phyloP scores from a whole-genome alignment of 2,113 vertebrate species.

The Isurus oxyrinchus region DNA sequence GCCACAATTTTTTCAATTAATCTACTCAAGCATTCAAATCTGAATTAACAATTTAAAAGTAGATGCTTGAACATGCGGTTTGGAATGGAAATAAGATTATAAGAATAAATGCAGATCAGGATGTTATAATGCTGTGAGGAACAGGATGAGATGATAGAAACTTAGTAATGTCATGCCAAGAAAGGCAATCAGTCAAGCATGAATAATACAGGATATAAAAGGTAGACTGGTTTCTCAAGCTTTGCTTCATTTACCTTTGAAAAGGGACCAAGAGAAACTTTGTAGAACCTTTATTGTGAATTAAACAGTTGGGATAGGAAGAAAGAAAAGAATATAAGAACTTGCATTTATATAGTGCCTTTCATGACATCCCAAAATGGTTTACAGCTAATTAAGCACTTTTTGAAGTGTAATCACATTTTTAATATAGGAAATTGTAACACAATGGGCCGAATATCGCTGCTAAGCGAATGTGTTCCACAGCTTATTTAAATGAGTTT shows the following conservation, averaged over 20 bases:
- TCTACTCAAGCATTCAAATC: background rate
- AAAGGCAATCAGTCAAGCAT: background rate
- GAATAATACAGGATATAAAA: background rate
- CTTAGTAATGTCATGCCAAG: background rate
- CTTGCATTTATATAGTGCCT: background rate
- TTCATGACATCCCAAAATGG: background rate
- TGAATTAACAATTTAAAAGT: background rate
- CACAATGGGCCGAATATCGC: background rate
- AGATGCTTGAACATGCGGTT: background rate
- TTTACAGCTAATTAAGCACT: background rate
- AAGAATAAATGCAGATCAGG: background rate
- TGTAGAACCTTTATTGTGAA: background rate
- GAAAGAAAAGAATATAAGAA: background rate
- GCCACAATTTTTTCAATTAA: background rate
- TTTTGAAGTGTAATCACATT: background rate
- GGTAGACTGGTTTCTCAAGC: background rate
- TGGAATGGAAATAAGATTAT: background rate
- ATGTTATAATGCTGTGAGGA: background rate
- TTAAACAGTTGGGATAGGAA: background rate
- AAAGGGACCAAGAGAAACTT: background rate
- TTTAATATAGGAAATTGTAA: background rate
- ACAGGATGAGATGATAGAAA: background rate
- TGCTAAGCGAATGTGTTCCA: background rate
- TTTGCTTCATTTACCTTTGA: background rate
- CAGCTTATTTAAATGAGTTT: background rate